Base-by-base conservation (phyloP, 2,888 invertebrate species). In the Stenchaetothrips biformis region DNA sequence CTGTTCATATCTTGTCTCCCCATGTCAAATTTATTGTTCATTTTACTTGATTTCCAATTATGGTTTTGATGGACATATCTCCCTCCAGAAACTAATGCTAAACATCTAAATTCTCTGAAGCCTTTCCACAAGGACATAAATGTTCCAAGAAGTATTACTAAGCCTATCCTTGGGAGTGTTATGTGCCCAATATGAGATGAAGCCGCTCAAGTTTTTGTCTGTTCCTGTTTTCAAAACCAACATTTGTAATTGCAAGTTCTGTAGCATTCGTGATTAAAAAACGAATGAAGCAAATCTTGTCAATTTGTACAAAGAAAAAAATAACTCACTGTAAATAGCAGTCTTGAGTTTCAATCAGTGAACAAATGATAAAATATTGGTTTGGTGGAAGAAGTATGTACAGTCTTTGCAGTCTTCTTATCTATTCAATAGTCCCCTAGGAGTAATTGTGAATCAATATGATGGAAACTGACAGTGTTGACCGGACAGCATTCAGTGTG, bases 401-500 rank as follows among this genome's bases (percentile, higher is more conserved):
- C 67, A 74, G 25, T 74, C 67, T 74, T 21, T 74, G 21, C 25
- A 21, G 67, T 74, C 67, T 25, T 74, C 67, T 74, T 74, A 53
- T 18, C 53, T 74, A 74, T 25, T 74, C 25, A 25, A 74, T 74
- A 74, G 67, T 74, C 67, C 25, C 21, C 25, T 74, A 74, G 67
- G 67, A 25, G 25, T 74, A 21, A 74, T 74, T 74, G 67, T 74
- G 67, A 74, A 74, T 74, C 25, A 25, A 18, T 74, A 25, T 74
- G 21, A 74, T 7, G 21, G 25, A 25, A 74, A 25, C n/a, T 74
- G 67, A 74, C 67, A 74, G 67, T 74, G 67, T 74, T 25, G 25
- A 74, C 67, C 67, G 21, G 67, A 21, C 67, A 74, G 67, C 67
- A 74, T 74, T 74, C 67, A 74, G 67, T 74, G 67, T 74, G 67